Evolutionary conservation across 1,140 invertebrate species (phyloP), one percentile per base, ranked within the genome.

Genomic region (Drosophila oshimai): DNA sequence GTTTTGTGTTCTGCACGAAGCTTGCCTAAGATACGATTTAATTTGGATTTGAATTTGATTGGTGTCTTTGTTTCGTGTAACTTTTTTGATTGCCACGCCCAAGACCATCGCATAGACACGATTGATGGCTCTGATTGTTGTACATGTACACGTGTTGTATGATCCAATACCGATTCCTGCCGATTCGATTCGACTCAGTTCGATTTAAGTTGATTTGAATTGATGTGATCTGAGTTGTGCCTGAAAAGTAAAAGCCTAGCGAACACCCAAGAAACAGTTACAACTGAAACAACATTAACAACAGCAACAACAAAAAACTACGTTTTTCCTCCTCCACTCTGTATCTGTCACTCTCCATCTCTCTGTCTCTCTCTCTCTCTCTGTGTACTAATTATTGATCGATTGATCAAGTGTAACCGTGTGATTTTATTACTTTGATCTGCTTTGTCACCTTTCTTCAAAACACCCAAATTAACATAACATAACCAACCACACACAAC

Each of bases 41-140:
- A 77, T 84, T 81, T 61, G 65, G 37, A 60, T 72, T 53, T 78
- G 62, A 31, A 46, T 72, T 72, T 57, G 45, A 47, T 51, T 49
- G 34, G 39, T 68, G 42, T 76, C 6, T 41, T 74, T 46, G 26
- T 46, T 61, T 31, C 18, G 33, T 64, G 28, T 31, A 39, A 7
- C 17, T 47, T 31, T 12, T 22, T 29, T 24, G n/a, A 47, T 44
- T 69, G 31, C 60, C 51, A 64, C 50, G 36, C 64, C 55, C 41
- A 41, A 51, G 45, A 24, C 64, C 64, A 68, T 54, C 61, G 47
- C 44, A 50, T 67, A 36, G 60, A 31, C 26, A 26, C 46, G 46
- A 68, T 68, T 54, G 15, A 69, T 68, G 61, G 62, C 47, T 45
- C 20, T 68, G 29, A 68, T 68, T 68, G 64, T 68, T 68, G 62